Base-by-base conservation (phyloP, 2,797 vertebrate genomes). In the Anabas testudineus region DNA sequence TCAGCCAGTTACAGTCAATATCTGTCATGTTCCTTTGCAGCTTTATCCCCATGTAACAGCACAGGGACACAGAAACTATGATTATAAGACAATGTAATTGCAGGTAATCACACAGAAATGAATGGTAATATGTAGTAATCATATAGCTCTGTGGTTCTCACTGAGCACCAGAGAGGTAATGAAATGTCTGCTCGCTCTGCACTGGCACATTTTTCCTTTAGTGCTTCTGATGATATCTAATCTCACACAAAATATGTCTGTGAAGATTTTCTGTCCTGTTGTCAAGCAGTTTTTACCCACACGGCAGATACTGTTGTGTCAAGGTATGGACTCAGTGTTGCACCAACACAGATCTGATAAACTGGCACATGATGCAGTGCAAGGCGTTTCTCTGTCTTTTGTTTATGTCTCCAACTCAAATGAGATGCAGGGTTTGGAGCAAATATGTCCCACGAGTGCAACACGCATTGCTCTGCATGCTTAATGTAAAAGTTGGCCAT, bases 51-150 rank as follows among this genome's bases (percentile, higher is more conserved):
- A 7, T 4, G 10, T 19, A 42, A 52, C 19, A 37, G 32, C 21
- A 10, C 21, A 37, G 30, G 8, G 42, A 24, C 51, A 16, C 36
- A 16, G 22, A 36, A 37, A 46, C 46, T 10, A 42, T 39, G 26
- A 78, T 79, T 57, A 68, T 19, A 15, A 19, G 75, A 61, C 55
- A 46, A 41, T 32, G 69, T 74, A 70, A 80, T 71, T 73, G 63
- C 69, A 65, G 72, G 43, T 68, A 65, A 63, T 62, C 49, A 36
- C 37, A 18, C 22, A 19, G 30, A 57, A 69, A 64, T 66, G 36
- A 71, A 49, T 7, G 16, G 48, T 67, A 76, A 78, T 60, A 61
- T 73, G 34, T 16, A 39, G 43, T 47, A 54, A 66, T 76, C 52
- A 60, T 32, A 62, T 24, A 45, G 46, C 26, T 43, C 56, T 54